A percentile compares a stretch with the other conserved stretches of the same genome.
Conservation (phyloP, 2,797 vertebrate genomes). For the Pachyuromys duprasi region DNA sequence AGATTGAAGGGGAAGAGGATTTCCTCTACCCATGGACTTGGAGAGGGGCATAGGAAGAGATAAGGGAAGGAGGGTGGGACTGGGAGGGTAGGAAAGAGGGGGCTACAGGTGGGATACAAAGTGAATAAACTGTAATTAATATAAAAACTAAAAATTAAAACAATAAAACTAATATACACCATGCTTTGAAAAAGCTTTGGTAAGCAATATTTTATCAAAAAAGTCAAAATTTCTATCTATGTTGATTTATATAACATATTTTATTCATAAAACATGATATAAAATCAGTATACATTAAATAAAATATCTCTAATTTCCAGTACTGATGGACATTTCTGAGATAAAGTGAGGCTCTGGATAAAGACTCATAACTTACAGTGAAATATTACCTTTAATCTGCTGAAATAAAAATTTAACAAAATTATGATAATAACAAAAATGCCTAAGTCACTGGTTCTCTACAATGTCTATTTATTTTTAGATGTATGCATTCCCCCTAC, state of each 20-base stretch:
- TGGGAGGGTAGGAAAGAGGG: no score
- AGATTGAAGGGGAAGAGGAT: no score
- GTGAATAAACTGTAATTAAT: no score
- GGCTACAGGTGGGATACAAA: no score
- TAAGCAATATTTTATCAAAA: neutral
- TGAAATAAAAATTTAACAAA: neutral
- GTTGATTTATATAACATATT: neutral
- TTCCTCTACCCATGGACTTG: no score
- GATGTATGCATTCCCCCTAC: neutral
- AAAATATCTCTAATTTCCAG: constrained; percentile 20
- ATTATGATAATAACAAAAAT: neutral
- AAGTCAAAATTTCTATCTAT: neutral
- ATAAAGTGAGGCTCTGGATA: neutral
- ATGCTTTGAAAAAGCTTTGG: neutral
- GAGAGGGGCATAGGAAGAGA: no score
- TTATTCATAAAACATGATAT: neutral
- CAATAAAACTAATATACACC: neutral
- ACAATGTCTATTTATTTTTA: neutral
- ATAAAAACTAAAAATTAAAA: no score
- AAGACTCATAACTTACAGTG: neutral
- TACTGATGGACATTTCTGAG: neutral
- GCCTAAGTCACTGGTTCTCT: neutral
- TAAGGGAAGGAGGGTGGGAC: no score
- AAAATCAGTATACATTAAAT: neutral
- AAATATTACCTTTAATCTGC: neutral